phyloP scores from a whole-genome alignment of 2,797 vertebrate species.

The Discoglossus pictus region DNA sequence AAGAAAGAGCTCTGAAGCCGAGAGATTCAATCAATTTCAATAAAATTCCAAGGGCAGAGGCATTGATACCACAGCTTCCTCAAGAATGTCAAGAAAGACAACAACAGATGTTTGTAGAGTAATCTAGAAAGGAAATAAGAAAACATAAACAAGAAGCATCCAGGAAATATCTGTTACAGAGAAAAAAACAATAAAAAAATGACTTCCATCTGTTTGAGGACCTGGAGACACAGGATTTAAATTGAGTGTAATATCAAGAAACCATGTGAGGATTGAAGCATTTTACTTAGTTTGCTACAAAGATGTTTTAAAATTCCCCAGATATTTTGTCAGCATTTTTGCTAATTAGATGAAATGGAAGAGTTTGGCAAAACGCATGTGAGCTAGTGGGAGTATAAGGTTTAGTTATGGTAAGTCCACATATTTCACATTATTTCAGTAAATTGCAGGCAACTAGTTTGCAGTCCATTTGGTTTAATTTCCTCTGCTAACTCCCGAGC shows the following conservation, averaged over 20 bases:
- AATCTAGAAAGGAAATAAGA: slow-evolving; percentile 44
- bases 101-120: slow-evolving; percentile 41
- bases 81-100: slow-evolving; percentile 24
- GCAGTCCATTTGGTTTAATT: slow-evolving; percentile 23
- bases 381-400: slow-evolving; percentile 43
- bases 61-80: not conserved
- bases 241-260: slow-evolving; percentile 19
- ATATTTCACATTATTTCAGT: slow-evolving; percentile 43
- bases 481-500: slow-evolving; percentile 5
- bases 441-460: slow-evolving; percentile 33
- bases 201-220: slow-evolving; percentile 44
- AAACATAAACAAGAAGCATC: slow-evolving; percentile 49
- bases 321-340: slow-evolving; percentile 40
- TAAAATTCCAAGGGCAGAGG: slow-evolving; percentile 2
- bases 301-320: slow-evolving; percentile 24
- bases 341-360: slow-evolving; percentile 45
- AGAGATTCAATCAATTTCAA: not conserved
- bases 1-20: too few relatives aligned
- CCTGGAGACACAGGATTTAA: slow-evolving; percentile 10
- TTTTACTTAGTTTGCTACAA: slow-evolving; percentile 22
- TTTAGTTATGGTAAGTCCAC: slow-evolving; percentile 29
- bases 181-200: slow-evolving; percentile 19
- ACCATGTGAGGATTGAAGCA: slow-evolving; percentile 38
- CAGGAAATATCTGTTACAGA: slow-evolving; percentile 48
- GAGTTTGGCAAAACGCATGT: slow-evolving; percentile 30